Conservation (phyloP, 2,888 invertebrate species). For the Trichopria drosophilae region DNA sequence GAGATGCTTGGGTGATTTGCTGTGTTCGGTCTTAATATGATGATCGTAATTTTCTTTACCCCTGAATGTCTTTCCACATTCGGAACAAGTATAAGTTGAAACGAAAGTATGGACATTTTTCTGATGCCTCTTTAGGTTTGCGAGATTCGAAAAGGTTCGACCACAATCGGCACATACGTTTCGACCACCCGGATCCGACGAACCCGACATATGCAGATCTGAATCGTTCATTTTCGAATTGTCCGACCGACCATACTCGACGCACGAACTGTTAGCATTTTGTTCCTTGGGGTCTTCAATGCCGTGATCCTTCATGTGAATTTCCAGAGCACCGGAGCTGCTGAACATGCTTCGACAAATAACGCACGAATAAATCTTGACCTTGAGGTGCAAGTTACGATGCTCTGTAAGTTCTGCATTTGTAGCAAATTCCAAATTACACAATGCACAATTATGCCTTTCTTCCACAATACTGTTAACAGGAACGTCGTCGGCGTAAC, state of each 20-base stretch:
- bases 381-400: slow-evolving; percentile 68
- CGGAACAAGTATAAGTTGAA: slow-evolving; percentile 63
- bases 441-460: slow-evolving; percentile 64
- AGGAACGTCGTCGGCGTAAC: slow-evolving; percentile 33
- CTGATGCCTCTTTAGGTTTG: slow-evolving; percentile 50
- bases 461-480: too few species aligned
- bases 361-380: slow-evolving; percentile 67
- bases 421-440: slow-evolving; percentile 66
- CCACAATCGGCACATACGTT: slow-evolving; percentile 65
- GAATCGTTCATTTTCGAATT: slow-evolving; percentile 19
- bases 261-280: slow-evolving; percentile 41
- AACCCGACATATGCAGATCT: slow-evolving; percentile 25
- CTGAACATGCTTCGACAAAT: slow-evolving; percentile 66
- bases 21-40: slow-evolving; percentile 65
- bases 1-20: slow-evolving; percentile 35
- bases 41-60: slow-evolving; percentile 66
- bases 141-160: slow-evolving; percentile 60
- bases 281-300: slow-evolving; percentile 43
- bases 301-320: slow-evolving; percentile 54
- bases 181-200: slow-evolving; percentile 34
- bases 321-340: slow-evolving; percentile 61
- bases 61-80: slow-evolving; percentile 66
- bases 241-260: slow-evolving; percentile 36
- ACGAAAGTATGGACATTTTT: slow-evolving; percentile 46
- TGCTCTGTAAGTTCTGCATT: slow-evolving; percentile 68